Evolutionary conservation across 2,113 vertebrate species (phyloP), one percentile per base, ranked within the genome.

Genomic region (Chaetura pelagica): DNA sequence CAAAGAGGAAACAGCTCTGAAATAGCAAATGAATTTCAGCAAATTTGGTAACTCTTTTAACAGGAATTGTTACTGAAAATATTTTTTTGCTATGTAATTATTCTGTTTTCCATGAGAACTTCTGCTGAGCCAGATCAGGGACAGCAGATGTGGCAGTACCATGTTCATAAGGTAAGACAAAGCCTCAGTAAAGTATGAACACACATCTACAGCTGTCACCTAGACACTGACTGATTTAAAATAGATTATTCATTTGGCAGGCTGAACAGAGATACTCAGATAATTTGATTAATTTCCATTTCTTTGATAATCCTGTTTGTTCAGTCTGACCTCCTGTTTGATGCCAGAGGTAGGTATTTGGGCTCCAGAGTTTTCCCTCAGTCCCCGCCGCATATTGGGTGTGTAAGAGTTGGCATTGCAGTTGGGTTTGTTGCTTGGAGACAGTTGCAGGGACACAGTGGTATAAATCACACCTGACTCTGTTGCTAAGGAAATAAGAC

Each of bases 401-500:
- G 4, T 78, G 75, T 66, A 92, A 76, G 38, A 90, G 64, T 46
- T 95, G 91, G 69, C 77, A 92, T 21, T 74, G 80, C 55, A 82
- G 59, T 91, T 96, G 89, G 75, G 87, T 94, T 95, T 83, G 95
- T 97, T 97, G 92, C 97, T 93, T 95, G 63, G 97, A 97, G 94
- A 97, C 97, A 97, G 91, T 76, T 97, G 94, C 97, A 94, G 87
- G 90, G 87, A 95, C 27, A 90, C 51, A 87, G 87, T 63, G 73
- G 57, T 62, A 96, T 72, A 96, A 94, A 95, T 97, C 94, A 96
- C 96, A 97, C 91, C 94, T 96, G 88, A 84, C 94, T 95, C 81
- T 85, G 97, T 98, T 98, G 95, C 98, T 97, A 97, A 91, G 97
- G 96, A 95, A 97, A 97, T 95, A 87, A 87, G 69, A 94, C 76